Conservation (phyloP, 1,140 invertebrate species). For the Antheraea pernyi region DNA sequence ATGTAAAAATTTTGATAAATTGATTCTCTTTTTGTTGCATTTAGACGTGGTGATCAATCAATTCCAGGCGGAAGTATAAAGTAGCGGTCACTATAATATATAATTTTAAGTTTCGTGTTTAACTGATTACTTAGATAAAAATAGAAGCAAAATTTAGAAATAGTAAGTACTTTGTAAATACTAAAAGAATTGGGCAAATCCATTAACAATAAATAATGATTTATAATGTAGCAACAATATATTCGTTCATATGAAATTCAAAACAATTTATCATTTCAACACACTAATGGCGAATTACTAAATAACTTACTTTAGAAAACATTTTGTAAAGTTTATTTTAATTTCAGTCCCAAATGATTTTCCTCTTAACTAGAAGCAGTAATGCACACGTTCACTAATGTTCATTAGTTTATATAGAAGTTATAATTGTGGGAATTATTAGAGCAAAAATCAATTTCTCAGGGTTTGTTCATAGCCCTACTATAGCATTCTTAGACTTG, state of each 20-base stretch:
- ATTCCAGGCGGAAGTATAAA: too few relatives aligned
- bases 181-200: not conserved
- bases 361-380: conserved; percentile 28
- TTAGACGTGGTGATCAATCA: too few relatives aligned
- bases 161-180: too few relatives aligned
- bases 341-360: conserved; percentile 4
- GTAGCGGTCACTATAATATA: too few relatives aligned
- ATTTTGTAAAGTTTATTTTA: conserved; percentile 25
- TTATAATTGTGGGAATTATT: conserved; percentile 73
- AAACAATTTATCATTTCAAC: not conserved
- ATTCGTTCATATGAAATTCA: not conserved
- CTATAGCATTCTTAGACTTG: conserved; percentile 28
- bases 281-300: not conserved
- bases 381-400: conserved; percentile 33
- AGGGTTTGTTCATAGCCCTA: conserved; percentile 57
- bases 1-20: too few relatives aligned
- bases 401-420: conserved; percentile 66
- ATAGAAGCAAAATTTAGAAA: too few relatives aligned
- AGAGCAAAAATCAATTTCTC: conserved; percentile 72
- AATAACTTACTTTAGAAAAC: conserved; percentile 42
- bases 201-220: not conserved
- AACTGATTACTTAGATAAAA: too few relatives aligned
- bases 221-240: not conserved
- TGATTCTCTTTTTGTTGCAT: too few relatives aligned
- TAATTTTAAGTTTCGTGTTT: too few relatives aligned